Evolutionary conservation across 2,113 vertebrate genomes (phyloP).

Genomic region (Ceyx cyanopectus): DNA sequence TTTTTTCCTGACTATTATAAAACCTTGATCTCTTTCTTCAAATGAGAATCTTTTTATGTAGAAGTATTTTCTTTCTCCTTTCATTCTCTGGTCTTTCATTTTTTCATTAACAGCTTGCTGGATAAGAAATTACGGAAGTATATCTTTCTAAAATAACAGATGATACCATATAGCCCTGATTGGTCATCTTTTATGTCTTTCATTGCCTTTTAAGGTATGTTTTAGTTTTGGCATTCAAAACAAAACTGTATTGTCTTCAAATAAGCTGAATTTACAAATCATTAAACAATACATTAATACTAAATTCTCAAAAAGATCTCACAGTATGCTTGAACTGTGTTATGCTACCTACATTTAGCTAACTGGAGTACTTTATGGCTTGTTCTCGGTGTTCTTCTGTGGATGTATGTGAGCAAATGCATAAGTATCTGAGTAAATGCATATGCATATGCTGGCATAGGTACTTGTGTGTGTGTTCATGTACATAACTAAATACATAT

Average conservation of each 20-base stretch:
- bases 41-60: neutral
- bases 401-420: neutral
- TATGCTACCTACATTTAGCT: neutral
- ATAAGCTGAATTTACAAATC: neutral
- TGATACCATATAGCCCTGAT: neutral
- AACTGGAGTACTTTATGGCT: neutral
- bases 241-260: neutral
- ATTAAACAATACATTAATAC: neutral
- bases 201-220: neutral
- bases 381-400: neutral
- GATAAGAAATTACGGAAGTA: neutral
- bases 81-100: neutral
- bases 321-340: neutral
- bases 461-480: neutral
- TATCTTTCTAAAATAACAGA: neutral
- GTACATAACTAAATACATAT: neutral
- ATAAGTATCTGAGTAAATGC: too few relatives aligned
- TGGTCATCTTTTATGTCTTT: neutral
- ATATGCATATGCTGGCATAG: accelerated
- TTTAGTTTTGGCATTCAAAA: neutral
- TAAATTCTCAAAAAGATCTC: neutral
- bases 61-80: neutral
- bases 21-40: neutral
- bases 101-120: neutral
- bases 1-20: neutral